Conservation (phyloP, 2,888 invertebrate genomes). For the Mythimna albipuncta region DNA sequence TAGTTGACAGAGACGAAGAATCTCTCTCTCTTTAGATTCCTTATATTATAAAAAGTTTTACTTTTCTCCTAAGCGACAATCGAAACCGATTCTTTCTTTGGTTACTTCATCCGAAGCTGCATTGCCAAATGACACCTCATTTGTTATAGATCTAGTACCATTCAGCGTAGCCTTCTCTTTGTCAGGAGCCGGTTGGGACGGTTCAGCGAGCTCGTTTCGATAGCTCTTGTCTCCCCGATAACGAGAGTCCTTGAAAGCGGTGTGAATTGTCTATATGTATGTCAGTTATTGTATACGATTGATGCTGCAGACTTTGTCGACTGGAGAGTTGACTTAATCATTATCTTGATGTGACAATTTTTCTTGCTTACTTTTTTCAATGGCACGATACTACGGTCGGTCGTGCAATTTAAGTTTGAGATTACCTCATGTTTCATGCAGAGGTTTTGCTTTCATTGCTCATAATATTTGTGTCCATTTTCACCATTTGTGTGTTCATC, state of each 20-base stretch:
- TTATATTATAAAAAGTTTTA: not conserved
- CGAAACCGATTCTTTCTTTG: not conserved
- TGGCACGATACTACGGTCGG: not conserved
- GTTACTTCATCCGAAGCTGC: not conserved
- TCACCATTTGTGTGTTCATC: constrained; percentile 12
- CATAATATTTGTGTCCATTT: not conserved
- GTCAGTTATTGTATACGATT: not conserved
- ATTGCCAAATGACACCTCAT: not conserved
- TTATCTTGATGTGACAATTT: not conserved
- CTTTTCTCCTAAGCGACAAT: not conserved
- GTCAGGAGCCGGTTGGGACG: not conserved
- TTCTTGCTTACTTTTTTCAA: no score
- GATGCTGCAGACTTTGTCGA: not conserved
- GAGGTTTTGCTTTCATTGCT: not conserved
- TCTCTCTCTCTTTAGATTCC: not conserved
- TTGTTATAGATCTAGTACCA: constrained; percentile 15
- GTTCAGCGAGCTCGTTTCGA: not conserved
- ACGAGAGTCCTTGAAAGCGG: not conserved
- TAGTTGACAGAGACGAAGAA: not conserved
- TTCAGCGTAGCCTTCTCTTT: constrained; percentile 1
- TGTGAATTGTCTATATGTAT: not conserved
- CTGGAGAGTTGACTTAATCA: not conserved
- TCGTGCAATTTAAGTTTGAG: not conserved
- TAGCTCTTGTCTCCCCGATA: constrained; percentile 10
- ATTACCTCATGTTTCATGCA: not conserved